Evolutionary conservation across 2,113 vertebrate species (phyloP).

Genomic region (Lycaon pictus): DNA sequence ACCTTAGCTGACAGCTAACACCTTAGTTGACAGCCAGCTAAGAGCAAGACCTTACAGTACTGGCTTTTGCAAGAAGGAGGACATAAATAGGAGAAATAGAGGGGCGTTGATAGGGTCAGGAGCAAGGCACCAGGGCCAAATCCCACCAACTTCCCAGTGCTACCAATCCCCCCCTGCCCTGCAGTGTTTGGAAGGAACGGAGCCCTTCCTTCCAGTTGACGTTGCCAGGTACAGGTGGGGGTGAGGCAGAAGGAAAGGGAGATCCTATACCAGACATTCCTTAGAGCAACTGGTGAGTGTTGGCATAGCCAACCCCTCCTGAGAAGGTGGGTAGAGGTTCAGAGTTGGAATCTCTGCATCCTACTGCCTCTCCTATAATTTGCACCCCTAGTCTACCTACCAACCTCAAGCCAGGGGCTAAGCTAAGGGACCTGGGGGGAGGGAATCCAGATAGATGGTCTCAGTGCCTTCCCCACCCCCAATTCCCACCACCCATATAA

Average conservation of each 20-base stretch:
- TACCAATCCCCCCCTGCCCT: slow-evolving; percentile 15
- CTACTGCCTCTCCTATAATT: not conserved
- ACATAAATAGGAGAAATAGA: slow-evolving; percentile 69
- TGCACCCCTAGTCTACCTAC: not conserved
- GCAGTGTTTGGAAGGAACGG: not conserved
- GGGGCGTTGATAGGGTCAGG: slow-evolving; percentile 19
- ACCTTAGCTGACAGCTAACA: slow-evolving; percentile 81
- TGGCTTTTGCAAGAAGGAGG: slow-evolving; percentile 71
- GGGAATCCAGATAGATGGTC: slow-evolving; percentile 32
- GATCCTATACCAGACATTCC: slow-evolving; percentile 11
- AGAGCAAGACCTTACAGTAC: slow-evolving; percentile 76
- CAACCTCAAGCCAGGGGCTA: not conserved
- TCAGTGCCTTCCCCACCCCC: not conserved
- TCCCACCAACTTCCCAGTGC: not conserved
- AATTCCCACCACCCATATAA: not conserved
- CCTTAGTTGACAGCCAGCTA: slow-evolving; percentile 81
- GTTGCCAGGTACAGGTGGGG: slow-evolving; percentile 44
- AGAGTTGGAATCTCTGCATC: not conserved
- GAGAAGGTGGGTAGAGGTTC: slow-evolving; percentile 14
- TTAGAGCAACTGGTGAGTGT: slow-evolving; percentile 51
- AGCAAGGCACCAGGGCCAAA: not conserved
- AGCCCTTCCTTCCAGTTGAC: slow-evolving; percentile 17
- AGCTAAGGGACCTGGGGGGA: not conserved
- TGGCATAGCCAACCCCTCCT: slow-evolving; percentile 51
- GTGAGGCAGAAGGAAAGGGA: slow-evolving; percentile 49